phyloP scores from a whole-genome alignment of 1,140 invertebrate genomes.

The Eulimnadia texana region DNA sequence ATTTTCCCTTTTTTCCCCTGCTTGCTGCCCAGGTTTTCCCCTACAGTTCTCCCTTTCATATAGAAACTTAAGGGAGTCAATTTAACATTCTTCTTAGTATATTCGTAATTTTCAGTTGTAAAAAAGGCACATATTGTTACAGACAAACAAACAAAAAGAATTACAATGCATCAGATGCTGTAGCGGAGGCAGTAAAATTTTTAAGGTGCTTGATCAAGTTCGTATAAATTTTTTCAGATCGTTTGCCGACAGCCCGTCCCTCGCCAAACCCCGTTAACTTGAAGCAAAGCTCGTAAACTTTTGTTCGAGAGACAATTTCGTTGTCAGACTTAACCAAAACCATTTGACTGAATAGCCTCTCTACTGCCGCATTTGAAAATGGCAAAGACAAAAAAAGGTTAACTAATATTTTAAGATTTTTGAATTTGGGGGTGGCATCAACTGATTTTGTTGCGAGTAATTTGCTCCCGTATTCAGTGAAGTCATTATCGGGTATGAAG shows the following conservation, averaged over 20 bases:
- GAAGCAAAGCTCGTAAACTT: not conserved
- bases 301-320: not conserved
- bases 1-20: not conserved
- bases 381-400: not conserved
- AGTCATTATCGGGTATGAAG: not conserved
- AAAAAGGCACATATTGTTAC: not conserved
- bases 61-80: not conserved
- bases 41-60: not conserved
- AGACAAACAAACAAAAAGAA: not conserved
- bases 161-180: not conserved
- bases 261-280: not conserved
- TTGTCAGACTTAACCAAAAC: not conserved
- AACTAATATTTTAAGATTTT: constrained; percentile 3
- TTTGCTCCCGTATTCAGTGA: not conserved
- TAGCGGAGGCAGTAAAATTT: not conserved
- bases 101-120: not conserved
- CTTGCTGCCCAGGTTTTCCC: not conserved
- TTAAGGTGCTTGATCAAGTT: not conserved
- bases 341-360: constrained; percentile 3
- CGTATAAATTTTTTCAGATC: not conserved
- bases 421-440: not conserved
- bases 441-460: not conserved
- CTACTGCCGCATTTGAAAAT: constrained; percentile 3
- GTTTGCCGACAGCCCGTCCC: not conserved
- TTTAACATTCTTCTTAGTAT: not conserved